Conservation (phyloP, 1,140 invertebrate species). For the Drosophila arizonae region DNA sequence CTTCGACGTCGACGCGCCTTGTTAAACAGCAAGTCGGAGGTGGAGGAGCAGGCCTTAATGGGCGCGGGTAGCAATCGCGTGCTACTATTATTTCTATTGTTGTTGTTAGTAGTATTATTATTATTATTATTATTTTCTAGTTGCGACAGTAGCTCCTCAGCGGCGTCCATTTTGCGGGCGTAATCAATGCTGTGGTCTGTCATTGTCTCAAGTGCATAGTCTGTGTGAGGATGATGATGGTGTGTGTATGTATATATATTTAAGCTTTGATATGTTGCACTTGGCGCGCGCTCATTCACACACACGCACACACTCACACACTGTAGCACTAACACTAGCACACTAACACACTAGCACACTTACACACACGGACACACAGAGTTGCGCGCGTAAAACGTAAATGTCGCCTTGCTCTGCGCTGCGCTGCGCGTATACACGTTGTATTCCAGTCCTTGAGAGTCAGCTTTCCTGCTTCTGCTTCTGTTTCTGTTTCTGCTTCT, state of each 20-base stretch:
- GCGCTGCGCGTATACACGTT: slow-evolving; percentile 20
- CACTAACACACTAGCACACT: slow-evolving; percentile 8
- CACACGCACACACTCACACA: slow-evolving; percentile 4
- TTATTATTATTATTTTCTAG: slow-evolving; percentile 6
- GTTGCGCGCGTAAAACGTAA: slow-evolving; percentile 81
- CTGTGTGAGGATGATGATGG: slow-evolving; percentile 3
- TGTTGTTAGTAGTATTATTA: background rate
- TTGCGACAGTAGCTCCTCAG: slow-evolving; percentile 21
- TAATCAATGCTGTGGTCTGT: slow-evolving; percentile 46
- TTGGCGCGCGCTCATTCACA: slow-evolving; percentile 70
- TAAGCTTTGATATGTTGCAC: slow-evolving; percentile 68
- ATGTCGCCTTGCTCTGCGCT: slow-evolving; percentile 45
- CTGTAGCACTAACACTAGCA: slow-evolving; percentile 7
- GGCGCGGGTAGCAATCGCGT: slow-evolving; percentile 39
- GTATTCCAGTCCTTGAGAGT: slow-evolving; percentile 77
- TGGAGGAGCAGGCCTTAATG: slow-evolving; percentile 43
- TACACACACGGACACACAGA: slow-evolving; percentile 4
- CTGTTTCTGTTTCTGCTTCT: slow-evolving; percentile 18
- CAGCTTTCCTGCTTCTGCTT: slow-evolving; percentile 46
- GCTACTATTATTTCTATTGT: background rate
- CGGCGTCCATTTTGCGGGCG: slow-evolving; percentile 50
- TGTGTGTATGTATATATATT: slow-evolving; percentile 17
- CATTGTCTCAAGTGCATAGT: slow-evolving; percentile 60
- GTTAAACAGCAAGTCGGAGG: slow-evolving; percentile 63
- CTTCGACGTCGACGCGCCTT: slow-evolving; percentile 70